Percentiles rank a stretch among this genome's conserved stretches.
These are phyloP conservation scores for Cossypha niveicapilla DNA, from an alignment of 2,797 vertebrate genomes.

Conservation along the genomic window DNA sequence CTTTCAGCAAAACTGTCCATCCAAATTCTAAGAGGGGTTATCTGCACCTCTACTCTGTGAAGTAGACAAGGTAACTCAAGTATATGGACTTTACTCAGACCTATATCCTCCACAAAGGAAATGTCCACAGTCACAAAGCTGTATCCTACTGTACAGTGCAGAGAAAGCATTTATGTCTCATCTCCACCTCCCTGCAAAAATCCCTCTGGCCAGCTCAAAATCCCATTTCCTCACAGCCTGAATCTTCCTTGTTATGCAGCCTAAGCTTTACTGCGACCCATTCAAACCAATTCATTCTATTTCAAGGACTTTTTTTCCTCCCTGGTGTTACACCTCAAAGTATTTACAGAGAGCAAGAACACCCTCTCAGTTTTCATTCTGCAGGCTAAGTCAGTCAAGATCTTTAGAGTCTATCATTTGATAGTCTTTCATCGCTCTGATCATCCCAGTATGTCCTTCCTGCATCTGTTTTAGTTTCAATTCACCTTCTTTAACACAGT, in stretches of 20 bases:
- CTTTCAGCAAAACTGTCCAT: neutral
- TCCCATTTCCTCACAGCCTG: neutral
- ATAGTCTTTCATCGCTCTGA: neutral
- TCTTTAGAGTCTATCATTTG: neutral
- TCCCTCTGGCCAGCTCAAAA: neutral
- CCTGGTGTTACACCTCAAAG: neutral
- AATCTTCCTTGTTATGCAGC: neutral
- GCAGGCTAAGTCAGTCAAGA: neutral
- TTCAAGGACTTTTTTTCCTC: neutral
- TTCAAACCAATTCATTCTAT: neutral
- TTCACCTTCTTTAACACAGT: neutral
- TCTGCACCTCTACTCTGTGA: neutral
- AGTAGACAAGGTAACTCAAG: neutral
- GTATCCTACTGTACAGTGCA: neutral
- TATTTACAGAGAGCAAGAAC: neutral
- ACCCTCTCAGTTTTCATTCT: neutral
- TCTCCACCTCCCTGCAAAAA: neutral
- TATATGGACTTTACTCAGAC: neutral
- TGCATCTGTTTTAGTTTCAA: neutral
- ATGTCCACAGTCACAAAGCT: neutral
- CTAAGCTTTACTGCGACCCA: neutral
- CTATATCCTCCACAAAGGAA: neutral
- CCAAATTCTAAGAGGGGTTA: neutral
- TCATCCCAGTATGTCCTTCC: neutral
- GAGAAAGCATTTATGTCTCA: neutral